Evolutionary conservation across 2,888 invertebrate genomes (phyloP).

Genomic region (Euspilapteryx auroguttella): DNA sequence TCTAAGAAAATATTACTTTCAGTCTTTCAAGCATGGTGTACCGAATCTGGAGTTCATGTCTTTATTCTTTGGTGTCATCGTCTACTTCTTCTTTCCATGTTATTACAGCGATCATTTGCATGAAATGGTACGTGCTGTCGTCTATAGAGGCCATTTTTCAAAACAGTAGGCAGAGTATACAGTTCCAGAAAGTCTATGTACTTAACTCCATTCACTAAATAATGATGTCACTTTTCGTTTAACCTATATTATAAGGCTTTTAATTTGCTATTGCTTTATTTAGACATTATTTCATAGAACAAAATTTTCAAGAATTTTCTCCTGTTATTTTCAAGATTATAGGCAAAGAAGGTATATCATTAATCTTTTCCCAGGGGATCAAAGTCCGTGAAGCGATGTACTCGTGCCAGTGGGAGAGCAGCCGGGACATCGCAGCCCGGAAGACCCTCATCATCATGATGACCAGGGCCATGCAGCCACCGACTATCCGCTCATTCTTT

Average conservation of each 20-base stretch:
- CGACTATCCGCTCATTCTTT: constrained; percentile 29
- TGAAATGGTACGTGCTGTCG: constrained; percentile 21
- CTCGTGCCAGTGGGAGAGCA: constrained; percentile 30
- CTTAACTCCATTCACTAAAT: no score
- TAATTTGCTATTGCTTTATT: no score
- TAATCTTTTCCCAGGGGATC: constrained; percentile 18
- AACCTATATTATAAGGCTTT: no score
- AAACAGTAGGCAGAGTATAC: no score
- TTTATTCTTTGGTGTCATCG: constrained; percentile 16
- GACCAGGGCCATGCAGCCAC: constrained; percentile 21
- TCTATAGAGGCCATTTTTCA: no score
- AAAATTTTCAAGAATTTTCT: not conserved
- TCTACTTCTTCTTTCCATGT: constrained; percentile 32
- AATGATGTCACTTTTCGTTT: no score
- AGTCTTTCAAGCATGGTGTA: constrained; percentile 17
- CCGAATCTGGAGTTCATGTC: constrained; percentile 27
- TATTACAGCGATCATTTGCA: constrained; percentile 34
- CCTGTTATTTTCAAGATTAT: no score
- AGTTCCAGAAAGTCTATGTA: no score
- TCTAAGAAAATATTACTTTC: constrained; percentile 10
- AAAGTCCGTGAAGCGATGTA: constrained; percentile 27
- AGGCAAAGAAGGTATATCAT: no score
- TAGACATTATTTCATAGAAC: not conserved
- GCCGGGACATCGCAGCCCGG: constrained; percentile 14
- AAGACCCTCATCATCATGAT: constrained; percentile 30